phyloP scores from a whole-genome alignment of 2,888 invertebrate genomes.

The Metallyticus violacea region DNA sequence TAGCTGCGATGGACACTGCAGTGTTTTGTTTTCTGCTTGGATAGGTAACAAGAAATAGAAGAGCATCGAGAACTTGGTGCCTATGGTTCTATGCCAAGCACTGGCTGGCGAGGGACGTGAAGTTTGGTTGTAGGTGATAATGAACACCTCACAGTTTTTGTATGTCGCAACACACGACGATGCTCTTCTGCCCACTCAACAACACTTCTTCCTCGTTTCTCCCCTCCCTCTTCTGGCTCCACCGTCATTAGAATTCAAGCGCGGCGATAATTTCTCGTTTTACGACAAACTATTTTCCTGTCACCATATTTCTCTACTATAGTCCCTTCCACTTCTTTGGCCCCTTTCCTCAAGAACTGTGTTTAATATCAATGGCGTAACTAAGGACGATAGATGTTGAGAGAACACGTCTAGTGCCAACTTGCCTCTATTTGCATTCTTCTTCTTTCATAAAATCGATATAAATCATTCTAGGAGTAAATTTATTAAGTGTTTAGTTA shows the following conservation, averaged over 20 bases:
- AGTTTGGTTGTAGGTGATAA: background rate
- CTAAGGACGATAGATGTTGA: background rate
- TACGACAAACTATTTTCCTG: conserved; percentile 25
- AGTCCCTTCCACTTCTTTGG: background rate
- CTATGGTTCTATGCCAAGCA: background rate
- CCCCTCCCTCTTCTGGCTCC: background rate
- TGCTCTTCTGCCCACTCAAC: background rate
- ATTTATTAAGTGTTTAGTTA: too few species aligned
- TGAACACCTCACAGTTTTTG: background rate
- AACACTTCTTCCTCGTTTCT: background rate
- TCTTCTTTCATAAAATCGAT: background rate
- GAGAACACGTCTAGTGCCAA: background rate
- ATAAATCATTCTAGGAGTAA: background rate
- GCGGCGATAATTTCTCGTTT: conserved; percentile 23
- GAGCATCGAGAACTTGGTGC: background rate
- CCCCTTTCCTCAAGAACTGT: background rate
- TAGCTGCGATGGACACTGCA: background rate
- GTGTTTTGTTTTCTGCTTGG: background rate
- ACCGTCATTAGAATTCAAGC: conserved; percentile 24
- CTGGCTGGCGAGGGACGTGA: background rate
- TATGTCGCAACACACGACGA: background rate
- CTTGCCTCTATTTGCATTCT: background rate
- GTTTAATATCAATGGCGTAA: background rate
- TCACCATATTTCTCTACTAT: conserved; percentile 18
- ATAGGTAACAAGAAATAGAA: background rate